A percentile compares a stretch with the other conserved stretches of the same genome.
Conservation (phyloP, 2,797 vertebrate genomes). For the Ataeniobius toweri region DNA sequence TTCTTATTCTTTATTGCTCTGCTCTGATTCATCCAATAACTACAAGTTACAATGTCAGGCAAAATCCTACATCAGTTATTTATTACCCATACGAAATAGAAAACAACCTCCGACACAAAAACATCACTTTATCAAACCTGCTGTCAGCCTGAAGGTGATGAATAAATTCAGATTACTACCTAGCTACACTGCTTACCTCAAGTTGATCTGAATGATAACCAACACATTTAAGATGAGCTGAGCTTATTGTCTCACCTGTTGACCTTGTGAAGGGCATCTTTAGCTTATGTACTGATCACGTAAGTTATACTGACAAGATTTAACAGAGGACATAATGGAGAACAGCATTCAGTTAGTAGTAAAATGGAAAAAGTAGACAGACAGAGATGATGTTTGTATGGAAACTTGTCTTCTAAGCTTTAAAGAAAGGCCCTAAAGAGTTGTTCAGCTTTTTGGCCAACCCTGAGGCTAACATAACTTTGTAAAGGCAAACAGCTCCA, state of each 20-base stretch:
- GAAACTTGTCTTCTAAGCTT: neutral
- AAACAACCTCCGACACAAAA: neutral
- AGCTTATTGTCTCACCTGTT: neutral
- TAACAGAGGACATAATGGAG: neutral
- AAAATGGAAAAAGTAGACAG: neutral
- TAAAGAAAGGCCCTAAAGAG: neutral
- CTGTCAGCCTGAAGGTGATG: constrained; percentile 18
- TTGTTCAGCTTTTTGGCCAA: neutral
- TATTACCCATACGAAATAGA: constrained; percentile 26
- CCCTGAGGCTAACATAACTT: neutral
- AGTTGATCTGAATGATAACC: neutral
- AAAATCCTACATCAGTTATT: constrained; percentile 27
- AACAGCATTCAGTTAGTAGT: neutral
- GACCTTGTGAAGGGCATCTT: neutral
- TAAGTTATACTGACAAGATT: neutral
- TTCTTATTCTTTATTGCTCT: neutral
- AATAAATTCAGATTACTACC: constrained; percentile 2
- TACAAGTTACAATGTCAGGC: constrained; percentile 1
- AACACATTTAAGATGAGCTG: neutral
- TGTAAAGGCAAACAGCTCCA: neutral
- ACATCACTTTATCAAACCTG: constrained; percentile 12
- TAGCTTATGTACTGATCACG: neutral
- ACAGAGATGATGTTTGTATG: neutral
- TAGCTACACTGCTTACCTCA: neutral
- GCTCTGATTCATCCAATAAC: constrained; percentile 20